Base-by-base conservation (phyloP, 2,888 invertebrate genomes). In the Hylaea fasciaria region DNA sequence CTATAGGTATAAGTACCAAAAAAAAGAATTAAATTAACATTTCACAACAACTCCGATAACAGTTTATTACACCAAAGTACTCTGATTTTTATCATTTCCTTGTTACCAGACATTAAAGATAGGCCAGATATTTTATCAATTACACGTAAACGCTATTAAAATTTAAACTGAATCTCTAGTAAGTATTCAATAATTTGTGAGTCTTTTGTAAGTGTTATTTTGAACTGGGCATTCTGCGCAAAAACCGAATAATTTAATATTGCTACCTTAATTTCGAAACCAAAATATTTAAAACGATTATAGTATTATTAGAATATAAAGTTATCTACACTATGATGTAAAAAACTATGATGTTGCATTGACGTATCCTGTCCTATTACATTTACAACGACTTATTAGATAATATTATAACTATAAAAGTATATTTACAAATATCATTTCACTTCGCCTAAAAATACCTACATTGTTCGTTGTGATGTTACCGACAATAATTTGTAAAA, bases 11-110 rank as follows among this genome's bases (percentile, higher is more conserved):
- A 22, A 22, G 2, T n/a, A n/a, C n/a, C n/a, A n/a, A 5, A 22
- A 22, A 32, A 32, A 1, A 32, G 9, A 32, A 32, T 32, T 32
- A 32, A 32, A 32, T 32, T 32, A 32, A 9, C 9, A 12, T 46
- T 46, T 35, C 17, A 49, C 13, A 39, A 14, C 17, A n/a, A 41
- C 5, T 32, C 8, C 12, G 43, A 49, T 64, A 60, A 32, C 32
- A 32, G 9, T 10, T 58, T 52, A 39, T 12, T 43, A 14, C 35
- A 43, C 46, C 53, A 39, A 59, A 22, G 48, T 64, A 53, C 39
- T 47, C 37, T 52, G 17, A 41, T 45, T 13, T 28, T 45, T 57
- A 63, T 59, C 56, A 61, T 62, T 72, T 69, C 70, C 67, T 67
- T 63, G 63, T 67, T 64, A 57, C 54, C 43, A 55, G 39, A 56